These are phyloP conservation scores for Naso thynnoides DNA, from an alignment of 2,797 vertebrate genomes.

Conservation along the genomic window DNA sequence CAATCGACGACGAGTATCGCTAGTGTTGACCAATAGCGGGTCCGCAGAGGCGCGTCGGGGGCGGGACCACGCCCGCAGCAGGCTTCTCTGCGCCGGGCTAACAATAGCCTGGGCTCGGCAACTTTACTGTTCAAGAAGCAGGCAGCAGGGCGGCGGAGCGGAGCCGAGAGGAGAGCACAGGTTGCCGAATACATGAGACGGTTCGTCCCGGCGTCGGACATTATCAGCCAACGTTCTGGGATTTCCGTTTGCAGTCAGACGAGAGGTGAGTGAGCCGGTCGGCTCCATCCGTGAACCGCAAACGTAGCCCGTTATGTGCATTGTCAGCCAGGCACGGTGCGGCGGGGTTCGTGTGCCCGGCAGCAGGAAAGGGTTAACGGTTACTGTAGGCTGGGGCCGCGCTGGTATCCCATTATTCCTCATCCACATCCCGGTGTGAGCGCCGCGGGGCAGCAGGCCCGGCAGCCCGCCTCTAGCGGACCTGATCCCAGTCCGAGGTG, in stretches of 20 bases:
- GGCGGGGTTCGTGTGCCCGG: conserved; percentile 32
- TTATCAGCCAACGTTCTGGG: conserved; percentile 16
- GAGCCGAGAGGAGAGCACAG: conserved; percentile 39
- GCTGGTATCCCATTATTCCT: conserved; percentile 28
- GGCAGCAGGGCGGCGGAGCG: conserved; percentile 46
- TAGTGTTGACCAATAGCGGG: conserved; percentile 58
- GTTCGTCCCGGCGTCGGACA: conserved; percentile 46
- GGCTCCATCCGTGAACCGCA: conserved; percentile 7
- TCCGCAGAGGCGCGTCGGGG: conserved; percentile 14
- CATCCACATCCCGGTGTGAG: conserved; percentile 6
- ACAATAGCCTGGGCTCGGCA: conserved; percentile 79
- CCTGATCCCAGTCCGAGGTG: conserved; percentile 21
- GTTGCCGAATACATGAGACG: conserved; percentile 57
- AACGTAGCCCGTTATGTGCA: conserved; percentile 13
- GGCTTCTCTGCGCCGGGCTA: conserved; percentile 67
- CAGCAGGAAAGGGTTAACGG: conserved; percentile 54
- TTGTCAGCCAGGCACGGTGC: conserved; percentile 48
- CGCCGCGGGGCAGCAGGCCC: conserved; percentile 28
- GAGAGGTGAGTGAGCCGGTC: conserved; percentile 60
- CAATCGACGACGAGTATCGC: conserved; percentile 43
- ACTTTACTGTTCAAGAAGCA: conserved; percentile 69
- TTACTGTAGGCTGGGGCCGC: conserved; percentile 38
- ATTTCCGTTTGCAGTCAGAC: conserved; percentile 24
- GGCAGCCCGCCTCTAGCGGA: conserved; percentile 4
- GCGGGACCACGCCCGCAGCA: conserved; percentile 75